Conservation (phyloP, 2,113 vertebrate genomes). For the Chionomys nivalis region DNA sequence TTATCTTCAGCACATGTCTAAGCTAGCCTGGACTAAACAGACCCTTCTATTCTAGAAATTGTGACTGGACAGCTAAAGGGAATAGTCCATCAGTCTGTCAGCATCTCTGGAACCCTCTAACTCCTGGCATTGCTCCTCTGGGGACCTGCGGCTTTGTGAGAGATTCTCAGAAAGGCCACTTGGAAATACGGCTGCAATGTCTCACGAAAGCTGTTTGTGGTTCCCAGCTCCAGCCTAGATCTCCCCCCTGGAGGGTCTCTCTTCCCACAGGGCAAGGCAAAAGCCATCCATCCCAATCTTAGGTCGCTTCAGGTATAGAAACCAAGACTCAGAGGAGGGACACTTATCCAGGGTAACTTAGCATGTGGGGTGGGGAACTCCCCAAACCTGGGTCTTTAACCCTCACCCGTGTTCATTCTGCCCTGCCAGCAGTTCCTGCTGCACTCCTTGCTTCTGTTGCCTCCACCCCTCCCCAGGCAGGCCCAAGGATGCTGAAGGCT, state of each 20-base stretch:
- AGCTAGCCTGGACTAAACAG: not conserved
- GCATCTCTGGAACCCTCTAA: not conserved
- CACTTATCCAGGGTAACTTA: not conserved
- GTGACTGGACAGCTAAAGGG: not conserved
- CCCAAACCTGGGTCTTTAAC: not conserved
- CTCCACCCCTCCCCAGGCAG: rapidly evolving
- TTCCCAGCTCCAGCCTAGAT: not conserved
- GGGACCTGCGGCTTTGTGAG: not conserved
- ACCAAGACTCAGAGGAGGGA: not conserved
- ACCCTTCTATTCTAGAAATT: not conserved
- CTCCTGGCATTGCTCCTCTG: not conserved
- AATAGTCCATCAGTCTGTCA: not conserved
- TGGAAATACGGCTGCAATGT: not conserved
- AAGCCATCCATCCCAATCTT: not conserved
- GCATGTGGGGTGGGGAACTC: not conserved
- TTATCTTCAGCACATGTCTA: not conserved
- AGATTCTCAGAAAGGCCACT: not conserved
- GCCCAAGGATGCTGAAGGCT: not conserved
- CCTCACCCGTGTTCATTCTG: not conserved
- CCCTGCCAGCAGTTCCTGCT: not conserved
- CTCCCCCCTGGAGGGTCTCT: not conserved
- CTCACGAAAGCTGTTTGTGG: not conserved
- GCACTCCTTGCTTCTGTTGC: not conserved
- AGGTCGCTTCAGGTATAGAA: not conserved
- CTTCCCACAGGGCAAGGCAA: not conserved